Evolutionary conservation across 1,140 invertebrate genomes (phyloP).

Genomic region (Heliconius hewitsoni): DNA sequence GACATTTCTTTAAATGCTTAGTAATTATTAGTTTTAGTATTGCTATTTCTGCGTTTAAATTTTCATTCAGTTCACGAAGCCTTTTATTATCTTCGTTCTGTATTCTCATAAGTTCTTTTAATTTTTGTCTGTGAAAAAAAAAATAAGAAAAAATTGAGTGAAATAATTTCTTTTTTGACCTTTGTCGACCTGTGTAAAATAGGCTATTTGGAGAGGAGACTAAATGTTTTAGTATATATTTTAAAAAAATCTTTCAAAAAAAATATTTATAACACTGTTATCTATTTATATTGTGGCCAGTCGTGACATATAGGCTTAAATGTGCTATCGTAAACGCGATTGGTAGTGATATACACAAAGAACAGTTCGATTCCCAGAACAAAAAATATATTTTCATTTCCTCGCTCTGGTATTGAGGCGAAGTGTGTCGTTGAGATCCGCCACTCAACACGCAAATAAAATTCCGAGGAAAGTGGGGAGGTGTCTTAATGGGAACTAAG

Average conservation of each 20-base stretch:
- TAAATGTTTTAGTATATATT: no score
- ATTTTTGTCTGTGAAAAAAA: conserved; percentile 50
- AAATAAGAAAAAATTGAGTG: not conserved
- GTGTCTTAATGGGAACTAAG: no score
- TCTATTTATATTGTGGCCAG: no score
- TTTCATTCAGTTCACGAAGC: conserved; percentile 53
- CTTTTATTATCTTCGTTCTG: conserved; percentile 59
- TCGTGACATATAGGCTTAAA: not conserved
- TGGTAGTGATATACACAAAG: not conserved
- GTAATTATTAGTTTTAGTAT: conserved; percentile 51
- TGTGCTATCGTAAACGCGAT: not conserved
- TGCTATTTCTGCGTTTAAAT: conserved; percentile 51
- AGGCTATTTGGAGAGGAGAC: no score
- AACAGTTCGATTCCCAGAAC: not conserved
- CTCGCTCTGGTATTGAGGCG: not conserved
- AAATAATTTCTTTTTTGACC: no score
- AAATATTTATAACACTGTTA: no score
- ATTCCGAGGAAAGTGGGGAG: no score
- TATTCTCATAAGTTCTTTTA: conserved; percentile 56
- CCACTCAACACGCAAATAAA: not conserved
- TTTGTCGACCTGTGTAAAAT: no score
- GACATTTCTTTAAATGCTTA: conserved; percentile 59
- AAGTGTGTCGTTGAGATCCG: not conserved
- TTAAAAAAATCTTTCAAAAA: no score
- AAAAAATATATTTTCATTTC: not conserved